Base-by-base conservation (phyloP, 2,797 vertebrate genomes). In the Rhodeus uyekii region DNA sequence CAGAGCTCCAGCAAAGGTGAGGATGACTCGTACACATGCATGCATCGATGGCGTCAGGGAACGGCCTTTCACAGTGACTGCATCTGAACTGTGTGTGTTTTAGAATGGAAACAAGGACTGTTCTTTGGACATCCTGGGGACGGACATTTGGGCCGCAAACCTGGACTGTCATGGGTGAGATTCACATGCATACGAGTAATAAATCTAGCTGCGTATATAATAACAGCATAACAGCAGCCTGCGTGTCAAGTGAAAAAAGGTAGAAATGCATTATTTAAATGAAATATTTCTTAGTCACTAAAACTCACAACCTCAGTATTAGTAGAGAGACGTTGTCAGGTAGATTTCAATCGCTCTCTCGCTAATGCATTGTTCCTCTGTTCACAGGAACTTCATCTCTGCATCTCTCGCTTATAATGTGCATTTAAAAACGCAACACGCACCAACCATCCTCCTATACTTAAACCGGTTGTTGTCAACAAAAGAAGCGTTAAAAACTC, bases 71-170 rank as follows among this genome's bases (percentile, higher is more conserved):
- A 18, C 7, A 8, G 22, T 44, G 13, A 22, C 16, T 42, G 39
- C 14, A 24, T 60, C 14, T 60, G 24, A 27, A 60, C 27, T 67
- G 84, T 9, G 42, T 74, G 24, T 81, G 46, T 90, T 87, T 72
- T 87, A 99, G 98, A 99, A 99, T 55, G 97, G 97, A 86, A 98
- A 96, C 94, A 95, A 95, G 92, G 96, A 99, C 0, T 92, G 80
- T 74, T 94, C 95, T 46, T 92, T 97, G 61, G 97, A 99, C 93
- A 96, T 99, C 92, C 92, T 99, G 89, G 98, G 98, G 38, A 99
- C 98, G 0, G 97, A 99, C 88, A 99, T 99, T 90, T 99, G 98
- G 98, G 98, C 98, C 32, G 97, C 98, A 78, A 99, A 99, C 91
- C 97, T 97, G 69, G 97, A 98, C 72, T 96, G 96, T 48, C 95